Evolutionary conservation across 1,140 invertebrate genomes (phyloP).

Genomic region (Papilio xuthus): DNA sequence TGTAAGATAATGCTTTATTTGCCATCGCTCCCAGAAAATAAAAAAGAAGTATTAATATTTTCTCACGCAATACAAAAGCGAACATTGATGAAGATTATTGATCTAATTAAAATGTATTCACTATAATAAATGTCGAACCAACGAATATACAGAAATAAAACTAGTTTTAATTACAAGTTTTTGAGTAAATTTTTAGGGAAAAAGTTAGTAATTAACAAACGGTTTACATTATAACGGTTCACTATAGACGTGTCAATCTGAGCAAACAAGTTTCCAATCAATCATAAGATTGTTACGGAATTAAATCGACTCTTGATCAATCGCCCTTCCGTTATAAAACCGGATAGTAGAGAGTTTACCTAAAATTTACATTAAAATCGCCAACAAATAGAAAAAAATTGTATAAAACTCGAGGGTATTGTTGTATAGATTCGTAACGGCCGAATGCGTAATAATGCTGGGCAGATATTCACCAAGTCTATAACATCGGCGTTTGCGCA

Average conservation of each 20-base stretch:
- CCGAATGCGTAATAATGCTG: conserved; percentile 77
- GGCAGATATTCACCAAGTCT: conserved; percentile 81
- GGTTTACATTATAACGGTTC: conserved; percentile 43
- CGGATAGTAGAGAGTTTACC: conserved; percentile 70
- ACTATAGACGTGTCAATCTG: conserved; percentile 60
- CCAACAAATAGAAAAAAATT: conserved; percentile 75
- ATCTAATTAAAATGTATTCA: conserved; percentile 36
- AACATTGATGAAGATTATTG: conserved; percentile 16
- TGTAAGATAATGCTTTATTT: conserved; percentile 31
- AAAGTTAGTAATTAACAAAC: conserved; percentile 53
- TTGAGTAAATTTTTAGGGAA: conserved; percentile 34
- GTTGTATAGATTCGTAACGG: conserved; percentile 80
- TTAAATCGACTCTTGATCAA: conserved; percentile 68
- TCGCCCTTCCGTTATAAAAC: conserved; percentile 66
- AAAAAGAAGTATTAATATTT: conserved; percentile 17
- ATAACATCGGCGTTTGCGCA: conserved; percentile 68
- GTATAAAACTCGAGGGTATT: conserved; percentile 69
- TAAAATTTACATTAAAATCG: conserved; percentile 80
- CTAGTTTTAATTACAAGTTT: conserved; percentile 40
- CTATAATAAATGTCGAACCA: conserved; percentile 16
- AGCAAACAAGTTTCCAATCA: conserved; percentile 79
- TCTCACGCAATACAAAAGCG: conserved; percentile 16
- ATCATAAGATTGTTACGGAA: conserved; percentile 78
- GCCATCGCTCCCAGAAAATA: conserved; percentile 4
- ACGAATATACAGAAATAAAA: conserved; percentile 24